Conservation (phyloP, 2,113 vertebrate species). For the Anser brachyrhynchus region DNA sequence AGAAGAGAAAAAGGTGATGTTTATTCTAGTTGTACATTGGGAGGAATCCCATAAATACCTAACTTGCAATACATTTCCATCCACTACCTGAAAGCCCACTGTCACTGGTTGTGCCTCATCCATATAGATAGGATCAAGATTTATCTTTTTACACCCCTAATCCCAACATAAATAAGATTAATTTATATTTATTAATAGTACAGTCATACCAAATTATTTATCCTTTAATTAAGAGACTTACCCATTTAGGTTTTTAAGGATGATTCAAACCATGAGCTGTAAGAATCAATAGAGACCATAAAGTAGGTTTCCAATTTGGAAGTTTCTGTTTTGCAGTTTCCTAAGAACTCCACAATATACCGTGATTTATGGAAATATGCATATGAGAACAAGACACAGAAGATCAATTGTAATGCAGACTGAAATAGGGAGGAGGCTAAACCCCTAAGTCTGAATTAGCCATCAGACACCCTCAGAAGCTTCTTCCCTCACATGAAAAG, state of each 20-base stretch:
- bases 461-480: not conserved
- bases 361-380: not conserved
- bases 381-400: not conserved
- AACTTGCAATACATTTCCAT: not conserved
- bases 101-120: not conserved
- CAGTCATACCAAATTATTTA: not conserved
- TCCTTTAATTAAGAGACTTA: not conserved
- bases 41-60: not conserved
- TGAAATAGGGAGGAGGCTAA: not conserved
- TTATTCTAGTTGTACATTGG: not conserved
- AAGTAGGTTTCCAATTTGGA: not conserved
- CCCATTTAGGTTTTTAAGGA: not conserved
- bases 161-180: not conserved
- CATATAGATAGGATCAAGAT: not conserved
- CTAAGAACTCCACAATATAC: not conserved
- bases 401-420: not conserved
- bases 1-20: not conserved
- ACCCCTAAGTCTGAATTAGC: not conserved
- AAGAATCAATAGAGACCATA: not conserved
- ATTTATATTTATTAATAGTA: not conserved
- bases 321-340: not conserved
- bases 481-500: not conserved
- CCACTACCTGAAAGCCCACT: not conserved
- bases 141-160: not conserved
- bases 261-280: not conserved